Conservation (phyloP, 2,797 vertebrate species). For the Dendrocincla tyrannina region DNA sequence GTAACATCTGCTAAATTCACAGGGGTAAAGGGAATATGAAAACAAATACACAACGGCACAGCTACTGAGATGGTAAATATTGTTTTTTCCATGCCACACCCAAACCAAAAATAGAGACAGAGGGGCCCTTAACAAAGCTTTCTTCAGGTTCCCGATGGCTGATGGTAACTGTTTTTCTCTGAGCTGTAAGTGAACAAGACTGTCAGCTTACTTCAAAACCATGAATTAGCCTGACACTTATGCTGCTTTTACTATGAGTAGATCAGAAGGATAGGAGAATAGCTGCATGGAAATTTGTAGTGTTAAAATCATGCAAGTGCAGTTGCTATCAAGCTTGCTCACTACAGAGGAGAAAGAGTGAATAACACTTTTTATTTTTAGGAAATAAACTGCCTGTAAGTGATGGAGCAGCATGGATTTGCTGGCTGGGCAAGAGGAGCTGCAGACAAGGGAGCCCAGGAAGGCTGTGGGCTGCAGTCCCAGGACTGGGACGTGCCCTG, state of each 20-base stretch:
- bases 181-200: neutral
- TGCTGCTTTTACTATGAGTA: neutral
- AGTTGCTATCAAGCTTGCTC: rapidly evolving
- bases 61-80: constrained; percentile 70
- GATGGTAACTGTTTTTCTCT: neutral
- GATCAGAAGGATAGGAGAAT: neutral
- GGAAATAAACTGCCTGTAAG: neutral
- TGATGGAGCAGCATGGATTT: neutral
- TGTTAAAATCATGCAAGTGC: neutral
- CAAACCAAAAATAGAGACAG: constrained; percentile 66
- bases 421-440: neutral
- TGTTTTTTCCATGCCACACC: constrained; percentile 70
- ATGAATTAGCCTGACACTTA: neutral
- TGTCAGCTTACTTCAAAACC: neutral
- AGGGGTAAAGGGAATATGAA: constrained; percentile 18
- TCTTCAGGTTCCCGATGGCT: neutral
- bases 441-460: neutral
- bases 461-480: neutral
- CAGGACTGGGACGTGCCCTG: neutral
- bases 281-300: neutral
- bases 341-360: neutral
- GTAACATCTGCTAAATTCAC: constrained; percentile 57
- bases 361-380: neutral
- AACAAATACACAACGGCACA: constrained; percentile 60
- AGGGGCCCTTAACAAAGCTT: constrained; percentile 47